phyloP scores from a whole-genome alignment of 2,888 invertebrate species.

The Bugulina stolonifera region DNA sequence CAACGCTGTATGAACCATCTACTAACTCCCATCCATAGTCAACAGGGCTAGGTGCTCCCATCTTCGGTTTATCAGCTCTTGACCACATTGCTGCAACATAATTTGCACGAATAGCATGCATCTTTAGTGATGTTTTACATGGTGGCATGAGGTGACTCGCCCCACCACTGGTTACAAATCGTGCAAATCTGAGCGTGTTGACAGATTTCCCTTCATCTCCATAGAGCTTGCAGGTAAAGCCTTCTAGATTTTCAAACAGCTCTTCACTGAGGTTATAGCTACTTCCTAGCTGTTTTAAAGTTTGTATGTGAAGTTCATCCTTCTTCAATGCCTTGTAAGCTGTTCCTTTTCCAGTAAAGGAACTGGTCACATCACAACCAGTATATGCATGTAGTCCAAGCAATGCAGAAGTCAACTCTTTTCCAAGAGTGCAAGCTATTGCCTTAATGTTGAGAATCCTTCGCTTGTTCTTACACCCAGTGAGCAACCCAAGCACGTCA shows the following conservation, averaged over 20 bases:
- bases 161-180: too few relatives aligned
- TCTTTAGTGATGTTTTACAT: neutral
- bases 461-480: neutral
- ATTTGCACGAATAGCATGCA: neutral
- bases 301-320: neutral
- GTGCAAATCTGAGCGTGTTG: too few relatives aligned
- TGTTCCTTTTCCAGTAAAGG: slow-evolving; percentile 18
- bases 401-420: neutral
- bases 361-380: slow-evolving; percentile 23
- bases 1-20: neutral
- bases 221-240: neutral
- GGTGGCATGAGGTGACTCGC: too few relatives aligned
- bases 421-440: neutral
- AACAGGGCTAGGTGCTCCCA: neutral
- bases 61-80: neutral
- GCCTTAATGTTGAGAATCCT: neutral
- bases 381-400: slow-evolving; percentile 25
- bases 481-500: neutral
- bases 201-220: too few relatives aligned
- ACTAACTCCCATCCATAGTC: neutral
- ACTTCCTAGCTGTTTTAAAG: neutral
- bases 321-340: neutral
- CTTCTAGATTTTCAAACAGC: neutral
- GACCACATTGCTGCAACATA: neutral
- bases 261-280: neutral